phyloP scores from a whole-genome alignment of 1,140 invertebrate species.

The Calycopis cecrops region DNA sequence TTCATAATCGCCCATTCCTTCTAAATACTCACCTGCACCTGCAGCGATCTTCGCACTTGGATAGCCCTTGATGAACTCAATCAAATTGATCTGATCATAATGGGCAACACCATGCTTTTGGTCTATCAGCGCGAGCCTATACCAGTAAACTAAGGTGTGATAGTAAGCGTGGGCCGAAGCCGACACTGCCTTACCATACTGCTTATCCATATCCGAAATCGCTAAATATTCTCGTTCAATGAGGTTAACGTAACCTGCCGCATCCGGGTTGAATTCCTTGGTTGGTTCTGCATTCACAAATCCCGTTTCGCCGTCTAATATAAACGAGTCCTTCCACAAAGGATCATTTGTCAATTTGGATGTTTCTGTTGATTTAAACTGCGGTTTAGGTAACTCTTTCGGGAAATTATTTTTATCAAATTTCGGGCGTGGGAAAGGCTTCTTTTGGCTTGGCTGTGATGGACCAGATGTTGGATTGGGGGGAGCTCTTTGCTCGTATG shows the following conservation, averaged over 20 bases:
- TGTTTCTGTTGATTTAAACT: no score
- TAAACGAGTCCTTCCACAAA: background rate
- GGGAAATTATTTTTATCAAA: no score
- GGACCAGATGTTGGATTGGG: no score
- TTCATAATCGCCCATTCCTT: conserved; percentile 15
- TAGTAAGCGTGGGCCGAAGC: conserved; percentile 11
- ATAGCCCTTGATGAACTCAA: background rate
- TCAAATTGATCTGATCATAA: conserved; percentile 5
- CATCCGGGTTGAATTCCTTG: background rate
- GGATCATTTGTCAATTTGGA: no score
- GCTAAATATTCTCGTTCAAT: background rate
- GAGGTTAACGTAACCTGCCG: background rate
- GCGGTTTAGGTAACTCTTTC: no score
- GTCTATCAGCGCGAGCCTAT: conserved; percentile 6
- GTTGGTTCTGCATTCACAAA: background rate
- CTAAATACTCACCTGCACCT: conserved; percentile 19
- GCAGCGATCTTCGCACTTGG: background rate
- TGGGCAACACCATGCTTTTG: background rate
- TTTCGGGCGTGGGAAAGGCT: no score
- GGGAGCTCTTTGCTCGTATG: no score
- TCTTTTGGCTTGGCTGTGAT: no score
- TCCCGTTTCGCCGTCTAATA: background rate
- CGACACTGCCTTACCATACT: background rate
- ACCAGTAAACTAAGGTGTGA: conserved; percentile 15
- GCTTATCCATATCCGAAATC: background rate